Conservation (phyloP, 2,113 vertebrate species). For the Oryzias celebensis region DNA sequence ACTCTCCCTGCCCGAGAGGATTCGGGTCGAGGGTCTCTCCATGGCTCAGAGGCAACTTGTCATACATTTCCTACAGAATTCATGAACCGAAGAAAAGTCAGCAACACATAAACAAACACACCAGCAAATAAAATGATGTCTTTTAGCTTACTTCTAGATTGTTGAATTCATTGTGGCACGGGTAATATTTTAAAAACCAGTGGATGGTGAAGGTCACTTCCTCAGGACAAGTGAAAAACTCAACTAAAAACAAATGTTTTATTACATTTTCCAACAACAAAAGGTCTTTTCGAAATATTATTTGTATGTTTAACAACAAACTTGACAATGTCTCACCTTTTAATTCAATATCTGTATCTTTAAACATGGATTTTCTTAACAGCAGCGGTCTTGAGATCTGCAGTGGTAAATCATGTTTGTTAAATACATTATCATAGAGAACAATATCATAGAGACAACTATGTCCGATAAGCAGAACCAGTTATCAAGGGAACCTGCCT, state of each 20-base stretch:
- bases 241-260: constrained; percentile 68
- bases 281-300: background rate
- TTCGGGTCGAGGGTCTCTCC: constrained; percentile 70
- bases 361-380: constrained; percentile 85
- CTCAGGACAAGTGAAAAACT: constrained; percentile 74
- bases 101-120: background rate
- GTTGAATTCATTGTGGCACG: constrained; percentile 82
- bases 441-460: background rate
- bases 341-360: constrained; percentile 81
- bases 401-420: background rate
- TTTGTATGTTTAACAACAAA: background rate
- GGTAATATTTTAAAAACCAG: constrained; percentile 84
- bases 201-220: constrained; percentile 75
- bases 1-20: constrained; percentile 71
- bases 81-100: constrained; percentile 11
- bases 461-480: no score
- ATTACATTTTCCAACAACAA: background rate
- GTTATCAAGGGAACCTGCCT: no score
- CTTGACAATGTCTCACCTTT: constrained; percentile 72
- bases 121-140: background rate
- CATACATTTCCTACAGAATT: constrained; percentile 77
- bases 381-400: constrained; percentile 81
- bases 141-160: constrained; percentile 82
- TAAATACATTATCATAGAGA: background rate
- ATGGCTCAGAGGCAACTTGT: constrained; percentile 54